phyloP scores from a whole-genome alignment of 2,797 vertebrate species.

The Mormyrus proboscirostris region DNA sequence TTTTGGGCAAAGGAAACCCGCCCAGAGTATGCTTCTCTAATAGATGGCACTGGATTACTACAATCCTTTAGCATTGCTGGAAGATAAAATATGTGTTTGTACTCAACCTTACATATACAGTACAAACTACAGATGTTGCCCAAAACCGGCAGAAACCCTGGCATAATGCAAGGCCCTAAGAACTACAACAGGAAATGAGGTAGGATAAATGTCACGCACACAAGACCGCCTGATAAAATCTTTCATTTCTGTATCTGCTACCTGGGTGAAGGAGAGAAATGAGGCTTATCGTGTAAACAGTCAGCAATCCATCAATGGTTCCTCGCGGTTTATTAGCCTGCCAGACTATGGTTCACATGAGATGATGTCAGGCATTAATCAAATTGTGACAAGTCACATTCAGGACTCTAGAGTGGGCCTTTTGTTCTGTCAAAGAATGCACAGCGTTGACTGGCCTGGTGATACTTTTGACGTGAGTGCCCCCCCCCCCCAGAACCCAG shows the following conservation, averaged over 20 bases:
- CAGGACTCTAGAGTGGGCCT: constrained; percentile 40
- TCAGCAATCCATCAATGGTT: constrained; percentile 58
- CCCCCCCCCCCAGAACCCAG: not conserved
- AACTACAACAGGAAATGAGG: constrained; percentile 37
- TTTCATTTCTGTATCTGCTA: constrained; percentile 42
- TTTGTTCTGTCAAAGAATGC: constrained; percentile 39
- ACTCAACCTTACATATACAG: not conserved
- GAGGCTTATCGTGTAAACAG: constrained; percentile 50
- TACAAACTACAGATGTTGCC: not conserved
- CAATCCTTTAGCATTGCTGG: not conserved
- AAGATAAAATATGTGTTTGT: not conserved
- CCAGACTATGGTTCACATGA: constrained; percentile 27
- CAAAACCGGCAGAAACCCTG: not conserved
- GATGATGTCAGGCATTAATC: constrained; percentile 63
- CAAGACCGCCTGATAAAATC: constrained; percentile 48
- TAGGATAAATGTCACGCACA: constrained; percentile 32
- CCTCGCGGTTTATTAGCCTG: constrained; percentile 56
- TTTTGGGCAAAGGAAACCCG: not conserved
- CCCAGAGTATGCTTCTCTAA: not conserved
- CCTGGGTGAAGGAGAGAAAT: constrained; percentile 49
- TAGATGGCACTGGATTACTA: constrained; percentile 19
- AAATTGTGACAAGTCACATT: constrained; percentile 57
- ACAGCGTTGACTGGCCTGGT: constrained; percentile 12
- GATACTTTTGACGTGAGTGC: not conserved
- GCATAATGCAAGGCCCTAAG: not conserved